A percentile compares a stretch with the other conserved stretches of the same genome.
Conservation (phyloP, 1,140 invertebrate species). For the Cardiocondyla obscurior region DNA sequence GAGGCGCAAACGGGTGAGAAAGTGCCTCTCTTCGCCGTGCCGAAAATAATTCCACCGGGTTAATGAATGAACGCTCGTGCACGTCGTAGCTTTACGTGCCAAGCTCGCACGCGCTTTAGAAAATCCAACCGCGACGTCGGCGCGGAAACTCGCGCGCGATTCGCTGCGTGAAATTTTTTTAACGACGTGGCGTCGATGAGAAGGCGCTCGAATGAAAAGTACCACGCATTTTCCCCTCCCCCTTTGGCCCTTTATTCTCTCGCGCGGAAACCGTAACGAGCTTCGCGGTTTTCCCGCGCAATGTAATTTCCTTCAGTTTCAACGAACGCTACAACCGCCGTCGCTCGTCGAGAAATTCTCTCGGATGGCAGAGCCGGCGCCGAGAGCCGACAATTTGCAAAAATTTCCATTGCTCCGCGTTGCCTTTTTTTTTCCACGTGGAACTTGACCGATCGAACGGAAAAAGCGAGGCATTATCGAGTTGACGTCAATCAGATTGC, state of each 20-base stretch:
- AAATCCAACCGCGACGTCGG: not conserved
- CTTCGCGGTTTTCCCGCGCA: conserved; percentile 46
- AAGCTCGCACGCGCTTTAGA: not conserved
- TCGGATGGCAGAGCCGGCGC: not conserved
- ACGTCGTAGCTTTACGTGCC: not conserved
- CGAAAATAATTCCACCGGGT: conserved; percentile 17
- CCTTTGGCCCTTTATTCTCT: not conserved
- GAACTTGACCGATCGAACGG: conserved; percentile 56
- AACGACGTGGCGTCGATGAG: not conserved
- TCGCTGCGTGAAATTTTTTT: conserved; percentile 7
- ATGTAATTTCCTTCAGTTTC: conserved; percentile 56
- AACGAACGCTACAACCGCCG: conserved; percentile 12
- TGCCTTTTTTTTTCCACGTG: conserved; percentile 38
- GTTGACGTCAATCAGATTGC: not conserved
- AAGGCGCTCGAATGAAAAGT: conserved; percentile 29
- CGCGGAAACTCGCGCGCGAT: conserved; percentile 1
- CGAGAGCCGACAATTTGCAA: conserved; percentile 54
- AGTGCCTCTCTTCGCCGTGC: not conserved
- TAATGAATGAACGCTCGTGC: conserved; percentile 30
- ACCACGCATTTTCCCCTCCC: not conserved
- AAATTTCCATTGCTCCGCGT: conserved; percentile 63
- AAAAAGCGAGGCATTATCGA: not conserved
- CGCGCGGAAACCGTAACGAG: conserved; percentile 29
- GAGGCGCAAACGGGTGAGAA: not conserved
- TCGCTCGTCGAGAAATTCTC: conserved; percentile 49